Percentiles rank a stretch among this genome's conserved stretches.
Conservation (phyloP, 1,140 invertebrate species). For the Drosophila guanche region DNA sequence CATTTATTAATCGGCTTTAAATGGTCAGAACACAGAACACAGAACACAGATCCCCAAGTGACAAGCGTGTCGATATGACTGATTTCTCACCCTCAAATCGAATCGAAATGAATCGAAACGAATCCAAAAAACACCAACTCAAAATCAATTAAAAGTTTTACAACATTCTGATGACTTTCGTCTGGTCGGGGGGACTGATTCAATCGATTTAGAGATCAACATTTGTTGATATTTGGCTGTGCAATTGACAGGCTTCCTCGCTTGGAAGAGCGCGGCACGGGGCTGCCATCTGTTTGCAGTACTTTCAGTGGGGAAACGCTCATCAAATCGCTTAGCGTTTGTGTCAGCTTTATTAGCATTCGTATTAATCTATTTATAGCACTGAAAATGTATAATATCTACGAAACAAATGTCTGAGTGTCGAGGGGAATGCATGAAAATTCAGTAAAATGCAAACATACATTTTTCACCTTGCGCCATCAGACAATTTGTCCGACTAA, state of each 20-base stretch:
- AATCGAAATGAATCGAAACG: background rate
- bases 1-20: conserved; percentile 58
- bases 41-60: conserved; percentile 9
- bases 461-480: conserved; percentile 44
- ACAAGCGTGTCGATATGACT: conserved; percentile 44
- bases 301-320: conserved; percentile 1
- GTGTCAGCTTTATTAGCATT: no score
- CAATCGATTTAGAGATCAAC: conserved; percentile 38
- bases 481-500: conserved; percentile 19
- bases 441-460: conserved; percentile 36
- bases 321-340: background rate
- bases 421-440: conserved; percentile 23
- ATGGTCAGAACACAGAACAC: conserved; percentile 21
- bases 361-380: no score
- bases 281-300: background rate
- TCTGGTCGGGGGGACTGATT: conserved; percentile 16
- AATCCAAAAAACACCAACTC: conserved; percentile 5
- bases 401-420: conserved; percentile 21
- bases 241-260: conserved; percentile 24
- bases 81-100: conserved; percentile 31
- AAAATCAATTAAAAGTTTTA: conserved; percentile 49
- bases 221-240: conserved; percentile 22
- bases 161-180: conserved; percentile 18
- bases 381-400: no score
- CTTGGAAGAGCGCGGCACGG: conserved; percentile 12